These are phyloP conservation scores for Dendroctonus ponderosae DNA, from an alignment of 1,140 invertebrate genomes.

Conservation along the genomic window DNA sequence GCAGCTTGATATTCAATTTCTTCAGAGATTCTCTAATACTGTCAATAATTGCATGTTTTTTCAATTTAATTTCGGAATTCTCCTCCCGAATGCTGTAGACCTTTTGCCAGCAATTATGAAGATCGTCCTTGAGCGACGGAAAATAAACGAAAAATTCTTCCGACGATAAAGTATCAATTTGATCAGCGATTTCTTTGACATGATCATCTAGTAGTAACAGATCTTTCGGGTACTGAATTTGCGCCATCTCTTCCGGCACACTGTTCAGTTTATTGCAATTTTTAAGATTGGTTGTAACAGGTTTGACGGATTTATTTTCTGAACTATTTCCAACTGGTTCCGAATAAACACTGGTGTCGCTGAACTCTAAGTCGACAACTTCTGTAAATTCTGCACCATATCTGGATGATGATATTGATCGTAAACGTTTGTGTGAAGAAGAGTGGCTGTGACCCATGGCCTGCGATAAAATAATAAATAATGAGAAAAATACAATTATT, in stretches of 20 bases:
- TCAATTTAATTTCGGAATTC: conserved; percentile 21
- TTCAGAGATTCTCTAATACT: conserved; percentile 18
- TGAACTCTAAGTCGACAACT: conserved; percentile 33
- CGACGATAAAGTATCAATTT: conserved; percentile 3
- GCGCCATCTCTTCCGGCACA: neutral
- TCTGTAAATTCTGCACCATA: conserved; percentile 24
- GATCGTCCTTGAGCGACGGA: conserved; percentile 28
- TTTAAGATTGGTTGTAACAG: neutral
- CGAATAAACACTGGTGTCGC: conserved; percentile 7
- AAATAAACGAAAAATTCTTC: conserved; percentile 30
- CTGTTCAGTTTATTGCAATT: neutral
- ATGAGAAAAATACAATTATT: too few species aligned
- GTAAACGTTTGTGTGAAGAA: conserved; percentile 22
- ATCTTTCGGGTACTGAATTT: conserved; percentile 20
- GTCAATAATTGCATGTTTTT: conserved; percentile 27
- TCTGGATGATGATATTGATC: conserved; percentile 12
- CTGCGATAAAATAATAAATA: too few species aligned
- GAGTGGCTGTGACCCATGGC: conserved; percentile 26
- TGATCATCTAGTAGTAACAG: conserved; percentile 15
- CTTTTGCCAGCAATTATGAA: conserved; percentile 33
- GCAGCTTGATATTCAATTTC: conserved; percentile 16
- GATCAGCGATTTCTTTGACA: conserved; percentile 16
- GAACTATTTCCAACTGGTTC: neutral
- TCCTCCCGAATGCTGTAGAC: conserved; percentile 22
- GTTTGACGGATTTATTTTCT: neutral